Percentiles rank a stretch among this genome's conserved stretches.
phyloP scores from a whole-genome alignment of 2,888 invertebrate genomes.

The Apodemia mormo region DNA sequence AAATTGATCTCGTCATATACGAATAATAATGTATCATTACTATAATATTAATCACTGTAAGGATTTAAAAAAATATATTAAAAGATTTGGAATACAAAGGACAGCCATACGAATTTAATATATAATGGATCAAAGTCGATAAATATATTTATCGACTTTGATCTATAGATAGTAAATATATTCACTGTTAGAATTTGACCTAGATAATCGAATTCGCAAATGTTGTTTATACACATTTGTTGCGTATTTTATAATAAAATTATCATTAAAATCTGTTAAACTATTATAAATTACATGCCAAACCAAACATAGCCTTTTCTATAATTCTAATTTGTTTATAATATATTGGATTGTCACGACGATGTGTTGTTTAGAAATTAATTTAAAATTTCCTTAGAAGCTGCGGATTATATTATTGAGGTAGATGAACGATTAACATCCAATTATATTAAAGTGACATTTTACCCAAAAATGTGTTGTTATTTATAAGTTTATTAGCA shows the following conservation, averaged over 20 bases:
- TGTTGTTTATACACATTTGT: constrained; percentile 1
- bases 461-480: not conserved
- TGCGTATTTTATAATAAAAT: constrained; percentile 14
- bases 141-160: not conserved
- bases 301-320: not conserved
- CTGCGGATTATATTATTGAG: not conserved
- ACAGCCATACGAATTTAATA: too few relatives aligned
- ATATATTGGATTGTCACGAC: not conserved
- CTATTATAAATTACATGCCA: not conserved
- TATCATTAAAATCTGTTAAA: constrained; percentile 4
- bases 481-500: not conserved
- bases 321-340: constrained; percentile 3
- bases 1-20: too few relatives aligned
- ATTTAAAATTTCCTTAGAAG: constrained; percentile 2
- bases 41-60: too few relatives aligned
- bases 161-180: not conserved
- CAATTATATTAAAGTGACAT: not conserved
- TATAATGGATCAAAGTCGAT: too few relatives aligned
- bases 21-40: too few relatives aligned
- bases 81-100: too few relatives aligned
- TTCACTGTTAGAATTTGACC: not conserved
- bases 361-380: not conserved
- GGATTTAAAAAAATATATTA: too few relatives aligned
- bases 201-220: not conserved
- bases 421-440: constrained; percentile 9